phyloP scores from a whole-genome alignment of 2,113 vertebrate species.

The Sinocyclocheilus anophthalmus region DNA sequence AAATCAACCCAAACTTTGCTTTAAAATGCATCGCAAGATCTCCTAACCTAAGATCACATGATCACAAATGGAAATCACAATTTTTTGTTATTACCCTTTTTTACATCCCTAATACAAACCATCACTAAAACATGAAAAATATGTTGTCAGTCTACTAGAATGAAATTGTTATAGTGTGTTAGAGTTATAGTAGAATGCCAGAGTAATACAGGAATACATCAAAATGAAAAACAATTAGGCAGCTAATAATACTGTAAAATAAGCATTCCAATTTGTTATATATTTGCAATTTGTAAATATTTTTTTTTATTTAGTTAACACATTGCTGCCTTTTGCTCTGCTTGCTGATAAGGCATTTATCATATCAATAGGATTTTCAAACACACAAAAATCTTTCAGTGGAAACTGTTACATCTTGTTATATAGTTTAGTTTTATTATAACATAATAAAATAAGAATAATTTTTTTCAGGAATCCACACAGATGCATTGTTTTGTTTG shows the following conservation, averaged over 20 bases:
- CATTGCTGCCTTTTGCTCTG: background rate
- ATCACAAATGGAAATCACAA: no score
- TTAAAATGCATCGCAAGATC: no score
- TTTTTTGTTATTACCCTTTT: no score
- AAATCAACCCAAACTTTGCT: no score
- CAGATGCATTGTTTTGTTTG: background rate
- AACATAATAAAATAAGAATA: no score
- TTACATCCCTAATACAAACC: background rate
- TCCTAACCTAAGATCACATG: no score
- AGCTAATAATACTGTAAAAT: background rate
- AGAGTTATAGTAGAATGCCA: background rate
- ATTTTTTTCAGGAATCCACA: background rate
- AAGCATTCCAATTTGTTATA: background rate
- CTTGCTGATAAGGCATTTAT: background rate
- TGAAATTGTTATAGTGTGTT: background rate
- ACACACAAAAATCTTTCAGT: background rate
- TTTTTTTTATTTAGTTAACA: background rate
- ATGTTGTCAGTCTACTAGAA: background rate
- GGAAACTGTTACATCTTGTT: background rate
- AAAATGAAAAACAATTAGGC: background rate
- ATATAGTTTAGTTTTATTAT: background rate
- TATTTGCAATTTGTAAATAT: no score
- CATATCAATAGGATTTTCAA: background rate
- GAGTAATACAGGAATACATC: background rate
- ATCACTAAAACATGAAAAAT: background rate